Evolutionary conservation across 2,797 vertebrate species (phyloP), one percentile per base, ranked within the genome.

Genomic region (Epinephelus malabaricus): DNA sequence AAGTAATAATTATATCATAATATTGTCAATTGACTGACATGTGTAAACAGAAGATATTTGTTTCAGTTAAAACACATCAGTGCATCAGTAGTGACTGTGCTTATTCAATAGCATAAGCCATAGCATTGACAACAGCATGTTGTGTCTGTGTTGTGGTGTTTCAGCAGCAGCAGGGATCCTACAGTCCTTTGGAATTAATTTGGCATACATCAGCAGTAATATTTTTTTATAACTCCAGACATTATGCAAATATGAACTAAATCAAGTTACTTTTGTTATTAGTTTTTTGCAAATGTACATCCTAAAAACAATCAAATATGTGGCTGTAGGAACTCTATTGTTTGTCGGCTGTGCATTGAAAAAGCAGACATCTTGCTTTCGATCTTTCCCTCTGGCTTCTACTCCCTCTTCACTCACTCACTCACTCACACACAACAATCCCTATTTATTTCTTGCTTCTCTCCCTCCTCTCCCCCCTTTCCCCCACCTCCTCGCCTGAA

Each of bases 371-470:
- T 21, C 5, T 13, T 55, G 55, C 5, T 61, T 73, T 51, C 13
- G 0, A 58, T 67, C 65, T 40, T 15, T 30, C 25, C 68, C 23
- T 70, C 30, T 1, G 40, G 56, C 84, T n/a, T 83, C 66, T 69
- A 2, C n/a, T 51, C 76, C 61, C 51, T 72, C 53, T 72, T 65
- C 64, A 46, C 46, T 73, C 67, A 23, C n/a, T 11, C 34, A 30
- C 55, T 18, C 47, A 47, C 51, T 47, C 40, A 62, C 54, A 58
- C 47, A 66, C 23, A 5, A 62, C 59, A 30, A 45, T 19, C 77
- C 84, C 76, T 30, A 58, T 89, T 91, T 64, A 85, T 90, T 27
- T 90, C 69, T 88, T 2, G 81, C 88, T 90, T 88, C 30, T 91
- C 74, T 90, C 82, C 79, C 73, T 23, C 81, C 62, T 51, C 82